Percentiles rank a stretch among this genome's conserved stretches.
Conservation (phyloP, 2,113 vertebrate genomes). For the Oncorhynchus gorbuscha region DNA sequence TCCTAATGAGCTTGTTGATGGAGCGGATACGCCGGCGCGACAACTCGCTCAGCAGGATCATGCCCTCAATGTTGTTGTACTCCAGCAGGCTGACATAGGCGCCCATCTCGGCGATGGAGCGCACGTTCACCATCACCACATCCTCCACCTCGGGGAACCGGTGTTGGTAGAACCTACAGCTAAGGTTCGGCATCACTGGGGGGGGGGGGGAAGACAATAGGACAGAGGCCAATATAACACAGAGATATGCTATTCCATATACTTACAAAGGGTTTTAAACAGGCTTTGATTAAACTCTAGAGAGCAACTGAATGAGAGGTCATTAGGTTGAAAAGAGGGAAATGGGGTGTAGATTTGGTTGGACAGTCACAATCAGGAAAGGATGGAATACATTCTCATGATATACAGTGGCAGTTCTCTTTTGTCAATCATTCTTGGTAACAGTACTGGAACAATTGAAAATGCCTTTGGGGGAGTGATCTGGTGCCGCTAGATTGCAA, state of each 20-base stretch:
- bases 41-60: conserved; percentile 96
- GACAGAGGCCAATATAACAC: neutral
- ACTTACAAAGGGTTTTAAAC: too few species aligned
- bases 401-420: too few species aligned
- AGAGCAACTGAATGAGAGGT: too few species aligned
- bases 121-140: conserved; percentile 98
- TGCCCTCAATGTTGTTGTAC: conserved; percentile 98
- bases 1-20: conserved; percentile 98
- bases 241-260: neutral
- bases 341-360: too few species aligned
- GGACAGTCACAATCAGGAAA: too few species aligned
- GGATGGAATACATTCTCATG: too few species aligned
- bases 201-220: neutral
- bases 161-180: conserved; percentile 97
- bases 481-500: too few species aligned
- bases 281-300: too few species aligned
- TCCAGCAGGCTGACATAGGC: conserved; percentile 97
- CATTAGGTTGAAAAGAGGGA: too few species aligned
- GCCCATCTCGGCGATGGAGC: conserved; percentile 98
- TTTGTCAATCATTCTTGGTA: too few species aligned
- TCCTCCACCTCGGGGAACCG: conserved; percentile 98
- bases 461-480: too few species aligned
- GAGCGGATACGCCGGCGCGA: conserved; percentile 95
- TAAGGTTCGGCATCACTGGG: conserved; percentile 92
- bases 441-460: too few species aligned